phyloP scores from a whole-genome alignment of 2,113 vertebrate species.

The Aleadryas rufinucha region DNA sequence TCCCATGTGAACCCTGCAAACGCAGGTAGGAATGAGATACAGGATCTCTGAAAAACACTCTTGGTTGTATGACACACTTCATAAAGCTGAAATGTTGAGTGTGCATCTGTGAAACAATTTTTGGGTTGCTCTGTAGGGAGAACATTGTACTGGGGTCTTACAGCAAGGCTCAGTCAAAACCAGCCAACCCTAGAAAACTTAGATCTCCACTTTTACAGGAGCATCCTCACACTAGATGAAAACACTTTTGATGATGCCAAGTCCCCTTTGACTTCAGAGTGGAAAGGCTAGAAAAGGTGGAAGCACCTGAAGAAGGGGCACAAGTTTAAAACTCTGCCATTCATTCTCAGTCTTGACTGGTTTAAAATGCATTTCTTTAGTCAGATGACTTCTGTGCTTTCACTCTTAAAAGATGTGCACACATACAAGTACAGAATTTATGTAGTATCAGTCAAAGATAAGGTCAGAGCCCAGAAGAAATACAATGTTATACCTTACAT shows the following conservation, averaged over 20 bases:
- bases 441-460: neutral
- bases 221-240: neutral
- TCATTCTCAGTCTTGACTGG: neutral
- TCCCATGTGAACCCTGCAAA: neutral
- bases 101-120: neutral
- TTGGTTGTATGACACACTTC: neutral
- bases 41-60: neutral
- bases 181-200: neutral
- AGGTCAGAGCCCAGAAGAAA: neutral
- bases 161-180: neutral
- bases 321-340: neutral
- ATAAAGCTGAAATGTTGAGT: neutral
- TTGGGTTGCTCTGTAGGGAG: neutral
- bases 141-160: neutral
- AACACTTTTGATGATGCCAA: neutral
- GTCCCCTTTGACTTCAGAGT: neutral
- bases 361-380: neutral
- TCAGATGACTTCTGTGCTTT: neutral
- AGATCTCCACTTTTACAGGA: neutral
- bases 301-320: neutral
- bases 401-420: neutral
- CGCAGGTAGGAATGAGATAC: neutral
- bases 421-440: neutral
- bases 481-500: neutral
- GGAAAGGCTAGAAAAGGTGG: neutral